Base-by-base conservation (phyloP, 2,113 vertebrate genomes). In the Laticauda colubrina region DNA sequence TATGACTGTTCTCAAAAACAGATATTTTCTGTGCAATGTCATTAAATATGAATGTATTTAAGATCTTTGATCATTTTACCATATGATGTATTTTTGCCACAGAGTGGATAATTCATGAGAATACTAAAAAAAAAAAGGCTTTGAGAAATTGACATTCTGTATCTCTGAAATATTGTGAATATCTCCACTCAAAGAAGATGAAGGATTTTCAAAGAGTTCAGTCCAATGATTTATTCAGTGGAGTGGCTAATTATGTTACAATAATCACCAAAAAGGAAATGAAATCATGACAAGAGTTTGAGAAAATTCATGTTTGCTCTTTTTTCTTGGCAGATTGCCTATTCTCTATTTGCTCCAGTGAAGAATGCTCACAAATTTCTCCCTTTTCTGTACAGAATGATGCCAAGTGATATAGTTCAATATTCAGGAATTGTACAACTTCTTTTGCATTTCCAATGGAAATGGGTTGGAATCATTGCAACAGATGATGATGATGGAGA, bases 381-480 rank as follows among this genome's bases (percentile, higher is more conserved):
- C 3, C 91, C 91, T 87, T 87, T 85, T 21, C 87, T 91, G 54
- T 87, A 91, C 20, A 54, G 90, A 26, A 57, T 45, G 26, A 55
- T 91, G 5, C 90, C 75, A 4, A 91, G 45, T 86, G 90, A 91
- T 87, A 2, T 3, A 21, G 2, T 48, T 59, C 90, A 91, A 24
- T 91, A 87, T 20, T 9, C 14, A 87, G 90, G 90, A 55, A 86
- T 91, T 87, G 90, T 91, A 43, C 39, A 87, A 11, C 55, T 91
- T 1, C 81, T 91, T 23, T 34, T 45, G 34, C 26, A 87, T 51
- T 86, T 91, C 24, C 43, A 48, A 0, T 91, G 90, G 90, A 91
- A 81, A 0, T 91, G 75, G 90, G 11, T 81, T 54, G 89, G 89
- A 5, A 54, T 90, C 29, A 54, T 90, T 81, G 57, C n/a, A 55